phyloP scores from a whole-genome alignment of 2,797 vertebrate species.

The Macrochelys suwanniensis region DNA sequence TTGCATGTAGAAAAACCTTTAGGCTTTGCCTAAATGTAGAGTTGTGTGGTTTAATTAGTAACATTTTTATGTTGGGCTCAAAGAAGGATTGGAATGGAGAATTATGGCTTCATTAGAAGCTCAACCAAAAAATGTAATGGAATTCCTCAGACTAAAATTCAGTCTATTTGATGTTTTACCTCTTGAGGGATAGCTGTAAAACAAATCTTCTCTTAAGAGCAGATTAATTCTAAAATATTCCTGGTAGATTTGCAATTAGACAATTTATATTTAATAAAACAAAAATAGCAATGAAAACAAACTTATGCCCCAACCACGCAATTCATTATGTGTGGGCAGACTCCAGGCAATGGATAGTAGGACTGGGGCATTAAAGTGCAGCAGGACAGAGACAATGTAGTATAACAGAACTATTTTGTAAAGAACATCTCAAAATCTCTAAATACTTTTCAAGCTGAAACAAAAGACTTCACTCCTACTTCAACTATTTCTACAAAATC shows the following conservation, averaged over 20 bases:
- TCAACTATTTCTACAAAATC: neutral
- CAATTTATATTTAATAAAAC: slow-evolving; percentile 49
- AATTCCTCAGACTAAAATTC: neutral
- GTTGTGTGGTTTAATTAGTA: neutral
- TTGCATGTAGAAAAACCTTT: neutral
- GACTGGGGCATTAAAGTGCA: neutral
- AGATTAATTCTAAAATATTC: neutral
- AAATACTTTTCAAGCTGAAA: neutral
- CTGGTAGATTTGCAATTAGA: slow-evolving; percentile 56
- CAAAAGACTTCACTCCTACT: slow-evolving; percentile 18
- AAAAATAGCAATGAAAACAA: neutral
- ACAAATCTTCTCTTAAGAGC: neutral
- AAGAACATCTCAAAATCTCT: neutral
- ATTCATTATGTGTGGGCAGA: neutral
- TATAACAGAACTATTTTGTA: neutral
- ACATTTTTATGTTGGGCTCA: slow-evolving; percentile 56
- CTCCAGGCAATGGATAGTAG: neutral
- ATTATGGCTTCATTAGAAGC: slow-evolving; percentile 32
- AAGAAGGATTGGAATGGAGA: slow-evolving; percentile 59
- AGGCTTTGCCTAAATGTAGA: neutral
- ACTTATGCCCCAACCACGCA: neutral
- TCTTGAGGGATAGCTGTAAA: neutral
- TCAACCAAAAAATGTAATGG: neutral
- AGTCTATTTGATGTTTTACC: neutral
- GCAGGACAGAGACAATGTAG: slow-evolving; percentile 6